Conservation (phyloP, 2,797 vertebrate species). For the Hirundo rustica region DNA sequence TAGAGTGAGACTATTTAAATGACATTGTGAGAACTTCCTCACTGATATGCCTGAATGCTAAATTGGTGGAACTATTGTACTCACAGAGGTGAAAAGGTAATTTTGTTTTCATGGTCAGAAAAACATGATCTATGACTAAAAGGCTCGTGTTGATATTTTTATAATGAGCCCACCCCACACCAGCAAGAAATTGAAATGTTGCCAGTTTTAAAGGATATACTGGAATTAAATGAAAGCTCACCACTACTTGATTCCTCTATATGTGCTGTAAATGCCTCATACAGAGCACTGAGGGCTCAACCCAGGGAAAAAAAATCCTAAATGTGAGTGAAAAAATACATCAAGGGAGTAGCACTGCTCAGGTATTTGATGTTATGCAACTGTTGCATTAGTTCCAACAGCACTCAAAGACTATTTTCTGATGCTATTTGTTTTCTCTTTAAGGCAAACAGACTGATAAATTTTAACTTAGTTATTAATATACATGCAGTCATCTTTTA, state of each 20-base stretch:
- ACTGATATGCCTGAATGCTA: neutral
- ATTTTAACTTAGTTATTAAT: neutral
- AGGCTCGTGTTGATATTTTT: neutral
- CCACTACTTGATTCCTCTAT: neutral
- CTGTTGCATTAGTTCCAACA: neutral
- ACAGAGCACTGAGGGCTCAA: neutral
- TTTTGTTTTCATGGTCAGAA: conserved; percentile 14
- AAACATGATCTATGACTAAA: neutral
- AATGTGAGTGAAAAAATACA: neutral
- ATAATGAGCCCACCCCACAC: neutral
- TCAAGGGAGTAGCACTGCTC: neutral
- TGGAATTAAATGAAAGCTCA: neutral
- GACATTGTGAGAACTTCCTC: conserved; percentile 61
- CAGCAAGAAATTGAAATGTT: neutral
- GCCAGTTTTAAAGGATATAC: neutral
- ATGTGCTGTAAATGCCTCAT: neutral
- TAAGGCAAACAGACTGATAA: neutral
- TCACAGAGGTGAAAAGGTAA: neutral
- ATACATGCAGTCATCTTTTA: neutral
- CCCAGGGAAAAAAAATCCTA: neutral
- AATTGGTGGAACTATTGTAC: conserved; percentile 30
- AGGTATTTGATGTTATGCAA: neutral
- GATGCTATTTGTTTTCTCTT: neutral
- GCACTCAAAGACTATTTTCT: neutral
- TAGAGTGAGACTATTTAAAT: conserved; percentile 42